Evolutionary conservation across 2,113 vertebrate species (phyloP).

Genomic region (Xiphias gladius): DNA sequence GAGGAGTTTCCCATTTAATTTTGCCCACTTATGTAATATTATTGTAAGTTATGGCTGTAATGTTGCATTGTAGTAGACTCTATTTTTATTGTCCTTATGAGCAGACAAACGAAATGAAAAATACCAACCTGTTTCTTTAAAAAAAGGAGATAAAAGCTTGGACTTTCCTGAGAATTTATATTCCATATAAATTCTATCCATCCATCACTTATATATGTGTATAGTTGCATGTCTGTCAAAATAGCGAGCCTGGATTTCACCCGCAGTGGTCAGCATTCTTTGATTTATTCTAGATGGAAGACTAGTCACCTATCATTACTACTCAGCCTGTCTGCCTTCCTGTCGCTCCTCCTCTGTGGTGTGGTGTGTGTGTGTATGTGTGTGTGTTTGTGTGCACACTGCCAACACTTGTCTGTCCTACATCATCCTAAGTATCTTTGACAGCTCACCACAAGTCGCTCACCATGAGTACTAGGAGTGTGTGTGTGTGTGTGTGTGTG

Average conservation of each 20-base stretch:
- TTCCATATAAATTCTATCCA: neutral
- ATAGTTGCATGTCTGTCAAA: conserved; percentile 35
- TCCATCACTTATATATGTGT: conserved; percentile 12
- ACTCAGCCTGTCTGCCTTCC: conserved; percentile 55
- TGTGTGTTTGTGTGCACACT: conserved; percentile 38
- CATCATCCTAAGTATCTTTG: conserved; percentile 80
- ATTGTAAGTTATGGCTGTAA: neutral
- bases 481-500: conserved; percentile 11
- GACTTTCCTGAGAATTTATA: neutral
- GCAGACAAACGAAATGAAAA: neutral
- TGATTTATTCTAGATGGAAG: conserved; percentile 62
- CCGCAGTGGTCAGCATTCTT: conserved; percentile 46
- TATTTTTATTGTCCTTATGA: neutral
- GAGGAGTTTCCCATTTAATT: too few relatives aligned
- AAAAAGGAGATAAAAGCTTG: neutral
- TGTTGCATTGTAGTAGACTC: rapidly evolving
- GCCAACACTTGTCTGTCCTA: conserved; percentile 74
- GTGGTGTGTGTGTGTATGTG: conserved; percentile 23
- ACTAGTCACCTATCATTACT: conserved; percentile 74
- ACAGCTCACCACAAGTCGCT: conserved; percentile 81
- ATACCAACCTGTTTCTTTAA: too few relatives aligned
- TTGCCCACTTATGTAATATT: neutral
- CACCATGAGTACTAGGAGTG: conserved; percentile 61
- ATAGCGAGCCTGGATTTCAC: conserved; percentile 31
- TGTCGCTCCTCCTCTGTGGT: conserved; percentile 58